Conservation (phyloP, 2,113 vertebrate species). For the Lepisosteus osseus region DNA sequence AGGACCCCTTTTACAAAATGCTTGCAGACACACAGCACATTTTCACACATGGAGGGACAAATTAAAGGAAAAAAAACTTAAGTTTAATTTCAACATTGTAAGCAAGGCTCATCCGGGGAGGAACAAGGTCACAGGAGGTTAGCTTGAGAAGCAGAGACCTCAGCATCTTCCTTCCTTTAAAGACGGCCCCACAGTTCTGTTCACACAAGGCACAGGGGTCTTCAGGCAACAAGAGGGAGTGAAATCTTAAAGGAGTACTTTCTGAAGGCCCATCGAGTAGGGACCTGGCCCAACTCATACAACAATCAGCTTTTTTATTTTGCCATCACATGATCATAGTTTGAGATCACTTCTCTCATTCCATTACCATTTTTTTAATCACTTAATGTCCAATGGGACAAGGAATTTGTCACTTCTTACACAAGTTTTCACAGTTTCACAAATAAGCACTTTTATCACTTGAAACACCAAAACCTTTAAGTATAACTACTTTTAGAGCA, state of each 20-base stretch:
- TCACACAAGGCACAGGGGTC: background rate
- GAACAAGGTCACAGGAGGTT: background rate
- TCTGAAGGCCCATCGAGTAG: background rate
- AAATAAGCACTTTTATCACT: too few relatives aligned
- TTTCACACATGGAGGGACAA: too few relatives aligned
- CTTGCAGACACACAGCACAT: too few relatives aligned
- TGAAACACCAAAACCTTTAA: too few relatives aligned
- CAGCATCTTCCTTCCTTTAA: slow-evolving; percentile 8
- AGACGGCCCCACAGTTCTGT: slow-evolving; percentile 7
- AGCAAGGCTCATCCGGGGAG: too few relatives aligned
- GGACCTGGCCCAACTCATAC: background rate
- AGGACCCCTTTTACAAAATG: too few relatives aligned
- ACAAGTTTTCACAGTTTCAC: too few relatives aligned
- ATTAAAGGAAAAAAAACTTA: too few relatives aligned
- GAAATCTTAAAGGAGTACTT: background rate
- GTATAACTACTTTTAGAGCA: too few relatives aligned
- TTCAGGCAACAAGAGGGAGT: background rate
- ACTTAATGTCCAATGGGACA: too few relatives aligned
- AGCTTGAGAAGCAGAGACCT: background rate
- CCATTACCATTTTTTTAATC: too few relatives aligned
- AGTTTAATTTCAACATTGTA: background rate
- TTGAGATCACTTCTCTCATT: background rate
- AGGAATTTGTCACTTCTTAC: too few relatives aligned
- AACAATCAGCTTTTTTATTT: background rate
- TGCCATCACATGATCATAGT: background rate